Percentiles rank a stretch among this genome's conserved stretches.
phyloP scores from a whole-genome alignment of 1,140 invertebrate species.

The Trichonephila inaurata region DNA sequence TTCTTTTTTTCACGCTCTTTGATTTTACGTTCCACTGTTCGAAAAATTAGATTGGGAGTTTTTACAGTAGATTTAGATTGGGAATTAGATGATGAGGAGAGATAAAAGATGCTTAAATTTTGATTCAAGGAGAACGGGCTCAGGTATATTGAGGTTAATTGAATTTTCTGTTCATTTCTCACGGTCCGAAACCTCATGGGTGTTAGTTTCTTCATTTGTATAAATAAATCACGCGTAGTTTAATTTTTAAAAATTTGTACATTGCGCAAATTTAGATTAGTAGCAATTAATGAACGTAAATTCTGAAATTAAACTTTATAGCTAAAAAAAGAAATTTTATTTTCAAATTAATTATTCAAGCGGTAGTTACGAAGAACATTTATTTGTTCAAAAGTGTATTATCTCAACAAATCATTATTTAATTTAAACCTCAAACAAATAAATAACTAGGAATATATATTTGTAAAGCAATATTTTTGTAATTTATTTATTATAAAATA shows the following conservation, averaged over 20 bases:
- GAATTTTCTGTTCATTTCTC: neutral
- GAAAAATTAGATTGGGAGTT: neutral
- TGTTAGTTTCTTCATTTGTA: neutral
- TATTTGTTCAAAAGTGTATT: too few species aligned
- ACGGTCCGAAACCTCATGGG: neutral
- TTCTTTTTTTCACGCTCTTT: neutral
- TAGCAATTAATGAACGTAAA: neutral
- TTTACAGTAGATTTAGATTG: neutral
- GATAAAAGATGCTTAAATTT: neutral
- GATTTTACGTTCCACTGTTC: neutral
- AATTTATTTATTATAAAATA: too few species aligned
- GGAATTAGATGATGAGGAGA: too few species aligned
- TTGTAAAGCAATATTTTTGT: too few species aligned
- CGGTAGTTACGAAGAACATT: too few species aligned
- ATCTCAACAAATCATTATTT: too few species aligned
- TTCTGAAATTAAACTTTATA: neutral
- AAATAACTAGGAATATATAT: too few species aligned
- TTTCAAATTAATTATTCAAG: too few species aligned
- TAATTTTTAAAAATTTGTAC: neutral
- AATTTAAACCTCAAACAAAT: too few species aligned
- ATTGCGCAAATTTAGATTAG: neutral
- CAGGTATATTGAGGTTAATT: neutral
- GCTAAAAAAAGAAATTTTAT: neutral
- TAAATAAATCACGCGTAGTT: neutral
- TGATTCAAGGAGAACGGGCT: neutral